These are phyloP conservation scores for Rhincodon typus DNA, from an alignment of 2,797 vertebrate species.

Conservation along the genomic window DNA sequence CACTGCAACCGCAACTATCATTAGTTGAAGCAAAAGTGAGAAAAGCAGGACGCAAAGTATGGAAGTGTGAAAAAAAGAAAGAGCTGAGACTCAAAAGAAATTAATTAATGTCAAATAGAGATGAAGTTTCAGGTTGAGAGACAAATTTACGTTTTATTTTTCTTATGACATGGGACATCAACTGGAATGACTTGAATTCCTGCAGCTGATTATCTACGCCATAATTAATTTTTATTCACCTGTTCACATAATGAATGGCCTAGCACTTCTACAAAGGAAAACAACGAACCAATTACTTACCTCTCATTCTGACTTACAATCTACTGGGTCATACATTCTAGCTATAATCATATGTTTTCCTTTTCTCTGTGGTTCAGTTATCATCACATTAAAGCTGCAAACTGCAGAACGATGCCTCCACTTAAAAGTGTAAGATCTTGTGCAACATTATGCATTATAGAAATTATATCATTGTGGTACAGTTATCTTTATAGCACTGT, in stretches of 20 bases:
- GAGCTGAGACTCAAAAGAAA: not conserved
- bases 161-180: constrained; percentile 18
- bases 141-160: constrained; percentile 1
- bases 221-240: not conserved
- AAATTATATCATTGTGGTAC: constrained; percentile 36
- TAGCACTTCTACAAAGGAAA: constrained; percentile 3
- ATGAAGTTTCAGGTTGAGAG: not conserved
- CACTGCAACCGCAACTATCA: not conserved
- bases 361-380: not conserved
- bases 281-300: not conserved
- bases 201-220: constrained; percentile 1
- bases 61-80: not conserved
- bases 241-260: constrained; percentile 1
- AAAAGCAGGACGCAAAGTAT: not conserved
- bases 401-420: constrained; percentile 20
- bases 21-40: not conserved
- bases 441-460: constrained; percentile 25
- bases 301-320: not conserved
- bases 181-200: constrained; percentile 23
- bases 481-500: constrained; percentile 37
- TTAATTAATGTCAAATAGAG: not conserved
- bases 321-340: constrained; percentile 6
- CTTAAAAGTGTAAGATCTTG: constrained; percentile 7
- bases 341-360: not conserved
- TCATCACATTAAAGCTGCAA: constrained; percentile 3